phyloP scores from a whole-genome alignment of 1,140 invertebrate genomes.

The Galleria mellonella region DNA sequence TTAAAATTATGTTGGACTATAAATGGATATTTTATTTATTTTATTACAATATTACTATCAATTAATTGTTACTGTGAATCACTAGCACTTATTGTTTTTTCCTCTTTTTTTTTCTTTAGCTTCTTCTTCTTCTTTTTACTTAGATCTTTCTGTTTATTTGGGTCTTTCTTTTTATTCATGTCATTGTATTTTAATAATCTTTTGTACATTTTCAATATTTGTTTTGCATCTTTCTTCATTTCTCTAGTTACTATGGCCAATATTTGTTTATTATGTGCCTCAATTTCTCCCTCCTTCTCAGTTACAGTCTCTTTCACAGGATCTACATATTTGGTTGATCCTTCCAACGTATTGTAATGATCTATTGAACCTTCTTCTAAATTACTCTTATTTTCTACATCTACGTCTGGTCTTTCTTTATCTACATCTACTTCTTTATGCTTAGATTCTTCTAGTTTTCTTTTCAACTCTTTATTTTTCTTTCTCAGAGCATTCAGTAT shows the following conservation, averaged over 20 bases:
- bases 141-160: constrained; percentile 42
- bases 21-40: too few relatives aligned
- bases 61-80: too few relatives aligned
- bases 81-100: too few relatives aligned
- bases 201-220: constrained; percentile 70
- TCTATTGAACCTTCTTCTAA: constrained; percentile 61
- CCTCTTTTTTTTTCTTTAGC: constrained; percentile 35
- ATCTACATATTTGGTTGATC: constrained; percentile 60
- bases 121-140: constrained; percentile 59
- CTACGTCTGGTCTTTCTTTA: constrained; percentile 10
- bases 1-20: too few relatives aligned
- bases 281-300: constrained; percentile 16
- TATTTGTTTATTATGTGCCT: not conserved
- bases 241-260: constrained; percentile 30
- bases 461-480: constrained; percentile 76
- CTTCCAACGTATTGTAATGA: constrained; percentile 62
- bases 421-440: constrained; percentile 13
- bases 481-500: constrained; percentile 75
- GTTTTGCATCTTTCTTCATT: constrained; percentile 67
- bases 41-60: too few relatives aligned
- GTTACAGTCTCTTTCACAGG: constrained; percentile 29
- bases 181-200: constrained; percentile 66
- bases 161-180: constrained; percentile 44
- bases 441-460: constrained; percentile 50
- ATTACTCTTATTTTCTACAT: constrained; percentile 8